Percentiles rank a stretch among this genome's conserved stretches.
Evolutionary conservation across 2,113 vertebrate genomes (phyloP).

Genomic region (Tympanuchus pallidicinctus): DNA sequence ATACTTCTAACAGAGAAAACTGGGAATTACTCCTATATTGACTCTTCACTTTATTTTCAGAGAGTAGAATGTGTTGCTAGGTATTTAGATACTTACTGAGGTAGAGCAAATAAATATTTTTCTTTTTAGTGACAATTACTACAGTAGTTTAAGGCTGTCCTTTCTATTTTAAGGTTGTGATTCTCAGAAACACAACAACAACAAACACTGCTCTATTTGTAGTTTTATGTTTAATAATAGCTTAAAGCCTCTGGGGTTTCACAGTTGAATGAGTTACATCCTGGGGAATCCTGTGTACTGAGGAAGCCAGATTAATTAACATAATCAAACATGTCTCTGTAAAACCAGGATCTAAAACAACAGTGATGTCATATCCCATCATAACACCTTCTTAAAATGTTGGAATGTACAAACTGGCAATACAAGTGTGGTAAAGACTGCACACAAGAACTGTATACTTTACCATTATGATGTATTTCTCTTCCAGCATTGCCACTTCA

Average conservation of each 20-base stretch:
- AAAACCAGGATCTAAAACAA: conserved; percentile 55
- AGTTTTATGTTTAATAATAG: conserved; percentile 56
- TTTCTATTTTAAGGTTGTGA: conserved; percentile 10
- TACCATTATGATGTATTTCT: neutral
- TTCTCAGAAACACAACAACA: neutral
- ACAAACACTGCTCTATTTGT: conserved; percentile 6
- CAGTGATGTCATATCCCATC: conserved; percentile 61
- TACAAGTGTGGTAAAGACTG: neutral
- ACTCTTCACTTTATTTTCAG: neutral
- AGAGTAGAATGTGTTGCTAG: neutral
- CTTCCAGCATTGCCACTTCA: neutral
- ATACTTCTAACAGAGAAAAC: neutral
- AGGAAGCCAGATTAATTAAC: conserved; percentile 61
- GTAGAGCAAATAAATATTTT: neutral
- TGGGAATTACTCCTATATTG: accelerated
- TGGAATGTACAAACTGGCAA: neutral
- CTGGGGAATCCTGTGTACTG: conserved; percentile 28
- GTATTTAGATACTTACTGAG: neutral
- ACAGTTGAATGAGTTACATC: conserved; percentile 68
- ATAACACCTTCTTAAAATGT: conserved; percentile 11
- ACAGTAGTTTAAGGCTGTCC: neutral
- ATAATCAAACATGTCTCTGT: conserved; percentile 65
- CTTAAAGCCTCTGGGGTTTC: conserved; percentile 67
- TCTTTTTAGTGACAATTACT: neutral
- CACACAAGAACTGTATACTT: neutral